A percentile compares a stretch with the other conserved stretches of the same genome.
These are phyloP conservation scores for Agriotes lineatus DNA, from an alignment of 2,888 invertebrate genomes.

Conservation along the genomic window DNA sequence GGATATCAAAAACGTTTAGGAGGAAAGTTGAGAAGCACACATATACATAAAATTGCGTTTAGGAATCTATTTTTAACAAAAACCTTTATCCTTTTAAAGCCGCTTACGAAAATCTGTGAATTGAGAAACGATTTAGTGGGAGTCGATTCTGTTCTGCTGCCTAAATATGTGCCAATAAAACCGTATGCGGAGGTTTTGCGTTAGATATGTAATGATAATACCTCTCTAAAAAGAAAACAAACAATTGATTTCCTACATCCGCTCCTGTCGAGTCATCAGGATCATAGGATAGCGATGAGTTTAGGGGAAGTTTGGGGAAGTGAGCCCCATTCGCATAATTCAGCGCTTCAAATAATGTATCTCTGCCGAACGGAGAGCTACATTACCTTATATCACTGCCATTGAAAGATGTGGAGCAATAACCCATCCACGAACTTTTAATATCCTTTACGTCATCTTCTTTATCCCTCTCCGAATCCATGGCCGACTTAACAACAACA, in stretches of 20 bases:
- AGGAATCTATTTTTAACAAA: slow-evolving; percentile 19
- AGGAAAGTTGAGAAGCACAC: neutral
- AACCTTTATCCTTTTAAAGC: slow-evolving; percentile 9
- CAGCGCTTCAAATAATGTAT: slow-evolving; percentile 44
- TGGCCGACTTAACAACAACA: slow-evolving; percentile 16
- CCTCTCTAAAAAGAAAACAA: slow-evolving; percentile 24
- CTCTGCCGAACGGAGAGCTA: slow-evolving; percentile 40
- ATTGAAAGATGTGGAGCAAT: slow-evolving; percentile 45
- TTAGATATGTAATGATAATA: slow-evolving; percentile 16
- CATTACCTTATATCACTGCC: slow-evolving; percentile 47
- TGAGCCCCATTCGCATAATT: slow-evolving; percentile 47
- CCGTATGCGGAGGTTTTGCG: neutral
- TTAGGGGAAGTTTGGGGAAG: slow-evolving; percentile 27
- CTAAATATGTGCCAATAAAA: slow-evolving; percentile 22
- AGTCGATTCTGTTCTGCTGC: slow-evolving; percentile 1
- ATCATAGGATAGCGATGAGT: slow-evolving; percentile 26
- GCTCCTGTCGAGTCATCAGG: slow-evolving; percentile 33
- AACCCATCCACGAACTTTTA: slow-evolving; percentile 41
- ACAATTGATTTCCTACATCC: slow-evolving; percentile 30
- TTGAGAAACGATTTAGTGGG: slow-evolving; percentile 14
- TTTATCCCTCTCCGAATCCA: slow-evolving; percentile 32
- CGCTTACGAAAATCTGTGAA: slow-evolving; percentile 5
- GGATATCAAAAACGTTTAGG: too few relatives aligned
- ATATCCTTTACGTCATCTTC: slow-evolving; percentile 35
- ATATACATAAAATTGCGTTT: neutral